Conservation (phyloP, 2,797 vertebrate genomes). For the Artibeus lituratus region DNA sequence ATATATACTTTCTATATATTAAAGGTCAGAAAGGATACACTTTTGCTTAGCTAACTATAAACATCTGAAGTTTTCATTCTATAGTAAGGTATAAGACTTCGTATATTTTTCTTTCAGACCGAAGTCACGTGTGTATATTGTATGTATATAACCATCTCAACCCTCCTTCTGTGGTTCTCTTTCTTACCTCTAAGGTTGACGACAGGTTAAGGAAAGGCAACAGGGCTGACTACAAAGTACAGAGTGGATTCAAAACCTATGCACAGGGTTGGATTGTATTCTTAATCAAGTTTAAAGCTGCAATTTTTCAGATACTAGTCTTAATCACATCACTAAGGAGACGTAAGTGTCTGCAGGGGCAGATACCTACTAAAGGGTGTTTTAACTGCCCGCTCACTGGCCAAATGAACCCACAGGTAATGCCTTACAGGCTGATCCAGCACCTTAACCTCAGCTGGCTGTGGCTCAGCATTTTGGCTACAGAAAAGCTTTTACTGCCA, state of each 20-base stretch:
- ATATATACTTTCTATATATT: neutral
- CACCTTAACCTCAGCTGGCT: neutral
- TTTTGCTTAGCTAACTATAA: neutral
- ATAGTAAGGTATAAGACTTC: neutral
- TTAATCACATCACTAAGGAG: neutral
- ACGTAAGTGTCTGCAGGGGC: neutral
- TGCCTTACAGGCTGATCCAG: neutral
- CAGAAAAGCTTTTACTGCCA: neutral
- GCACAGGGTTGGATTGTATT: neutral
- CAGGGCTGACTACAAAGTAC: neutral
- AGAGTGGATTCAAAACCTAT: neutral
- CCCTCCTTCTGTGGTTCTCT: neutral
- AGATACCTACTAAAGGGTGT: neutral
- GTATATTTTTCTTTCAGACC: neutral
- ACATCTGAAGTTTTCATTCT: slow-evolving; percentile 20
- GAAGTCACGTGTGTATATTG: neutral
- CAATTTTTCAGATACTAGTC: neutral
- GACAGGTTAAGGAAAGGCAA: neutral
- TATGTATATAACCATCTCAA: neutral
- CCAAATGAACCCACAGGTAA: neutral
- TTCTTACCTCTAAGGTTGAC: neutral
- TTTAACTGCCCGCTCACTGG: neutral
- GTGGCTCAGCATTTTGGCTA: neutral
- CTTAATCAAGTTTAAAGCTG: neutral
- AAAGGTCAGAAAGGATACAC: neutral